Percentiles rank a stretch among this genome's conserved stretches.
phyloP scores from a whole-genome alignment of 2,113 vertebrate species.

The Mormyrus iriodes region DNA sequence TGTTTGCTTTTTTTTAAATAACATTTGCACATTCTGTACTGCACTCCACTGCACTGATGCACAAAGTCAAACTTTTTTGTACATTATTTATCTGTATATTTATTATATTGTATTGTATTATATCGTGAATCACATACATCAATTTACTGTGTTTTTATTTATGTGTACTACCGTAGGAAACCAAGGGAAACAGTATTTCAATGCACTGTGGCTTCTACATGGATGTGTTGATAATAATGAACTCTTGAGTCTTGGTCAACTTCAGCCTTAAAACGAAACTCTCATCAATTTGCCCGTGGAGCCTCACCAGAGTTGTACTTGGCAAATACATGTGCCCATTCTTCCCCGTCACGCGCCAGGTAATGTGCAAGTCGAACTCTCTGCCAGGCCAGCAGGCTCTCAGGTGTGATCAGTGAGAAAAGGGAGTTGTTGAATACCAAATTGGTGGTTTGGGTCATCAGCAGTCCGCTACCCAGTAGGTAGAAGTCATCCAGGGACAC shows the following conservation, averaged over 20 bases:
- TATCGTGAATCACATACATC: not conserved
- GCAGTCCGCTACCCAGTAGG: slow-evolving; percentile 74
- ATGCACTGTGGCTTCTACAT: not conserved
- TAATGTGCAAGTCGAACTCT: slow-evolving; percentile 77
- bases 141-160: not conserved
- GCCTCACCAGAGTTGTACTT: slow-evolving; percentile 75
- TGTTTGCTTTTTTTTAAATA: not conserved
- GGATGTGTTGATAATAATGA: not conserved
- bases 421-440: slow-evolving; percentile 70
- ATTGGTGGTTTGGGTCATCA: slow-evolving; percentile 83
- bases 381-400: slow-evolving; percentile 79
- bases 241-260: not conserved
- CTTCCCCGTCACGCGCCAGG: slow-evolving; percentile 65
- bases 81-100: not conserved
- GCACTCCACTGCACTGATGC: not conserved
- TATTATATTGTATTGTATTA: not conserved
- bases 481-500: slow-evolving; percentile 86
- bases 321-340: slow-evolving; percentile 72
- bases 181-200: not conserved
- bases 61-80: not conserved
- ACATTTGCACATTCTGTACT: not conserved
- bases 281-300: not conserved
- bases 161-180: not conserved
- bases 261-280: not conserved
- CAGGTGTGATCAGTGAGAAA: slow-evolving; percentile 61